These are phyloP conservation scores for Pachypanchax playfairii DNA, from an alignment of 2,113 vertebrate species.

Conservation along the genomic window DNA sequence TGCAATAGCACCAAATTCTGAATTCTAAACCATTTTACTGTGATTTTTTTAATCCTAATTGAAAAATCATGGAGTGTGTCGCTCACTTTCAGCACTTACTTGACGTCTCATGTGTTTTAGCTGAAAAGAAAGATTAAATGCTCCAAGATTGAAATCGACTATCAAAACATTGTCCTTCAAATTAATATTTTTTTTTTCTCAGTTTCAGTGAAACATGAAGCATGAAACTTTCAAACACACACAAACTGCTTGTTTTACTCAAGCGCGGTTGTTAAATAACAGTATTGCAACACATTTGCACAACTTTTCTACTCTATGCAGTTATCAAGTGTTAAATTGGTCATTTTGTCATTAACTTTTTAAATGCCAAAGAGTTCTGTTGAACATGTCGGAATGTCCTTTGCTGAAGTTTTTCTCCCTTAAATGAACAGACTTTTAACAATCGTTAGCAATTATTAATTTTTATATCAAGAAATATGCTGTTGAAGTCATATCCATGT, in stretches of 20 bases:
- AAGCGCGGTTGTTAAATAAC: slow-evolving; percentile 1
- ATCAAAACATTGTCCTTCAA: not conserved
- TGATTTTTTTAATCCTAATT: not conserved
- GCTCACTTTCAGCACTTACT: not conserved
- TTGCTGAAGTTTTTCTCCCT: not conserved
- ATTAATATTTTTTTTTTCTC: too few species aligned
- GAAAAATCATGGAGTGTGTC: not conserved
- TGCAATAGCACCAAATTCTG: not conserved
- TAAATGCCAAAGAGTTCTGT: not conserved
- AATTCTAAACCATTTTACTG: too few species aligned
- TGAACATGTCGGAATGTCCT: not conserved
- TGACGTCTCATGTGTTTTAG: not conserved
- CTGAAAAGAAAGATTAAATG: not conserved
- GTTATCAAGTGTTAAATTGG: not conserved
- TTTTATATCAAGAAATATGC: not conserved
- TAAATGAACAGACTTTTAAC: too few species aligned
- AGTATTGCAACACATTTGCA: slow-evolving; percentile 41
- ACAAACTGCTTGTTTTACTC: not conserved
- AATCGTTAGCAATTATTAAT: too few species aligned
- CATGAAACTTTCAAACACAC: too few species aligned
- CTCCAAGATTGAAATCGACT: too few species aligned
- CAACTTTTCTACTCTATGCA: slow-evolving; percentile 1
- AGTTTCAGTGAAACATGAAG: too few species aligned
- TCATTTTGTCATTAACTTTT: not conserved
- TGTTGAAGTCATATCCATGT: not conserved